Evolutionary conservation across 2,888 invertebrate genomes (phyloP), one percentile per base, ranked within the genome.

Genomic region (Pristionchus fissidentatus): DNA sequence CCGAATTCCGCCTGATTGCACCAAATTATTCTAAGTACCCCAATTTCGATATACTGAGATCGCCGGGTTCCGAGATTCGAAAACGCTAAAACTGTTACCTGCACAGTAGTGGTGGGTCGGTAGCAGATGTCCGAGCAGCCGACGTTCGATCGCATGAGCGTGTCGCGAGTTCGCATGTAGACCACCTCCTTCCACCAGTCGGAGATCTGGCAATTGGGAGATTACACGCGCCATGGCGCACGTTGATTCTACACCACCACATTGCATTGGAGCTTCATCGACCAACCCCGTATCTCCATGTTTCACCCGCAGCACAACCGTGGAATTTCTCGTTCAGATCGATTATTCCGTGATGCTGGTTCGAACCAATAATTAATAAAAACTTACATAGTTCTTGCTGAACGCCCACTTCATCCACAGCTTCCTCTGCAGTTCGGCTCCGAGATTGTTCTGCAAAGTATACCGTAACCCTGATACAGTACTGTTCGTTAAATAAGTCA

Each of bases 181-280:
- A 90, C 90, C 2, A 90, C 87, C 83, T 90, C 89, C 83, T 90
- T 90, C 90, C 90, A 90, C 90, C 89, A 90, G 81, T 89, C 90
- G 77, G 89, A 87, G 19, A 90, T 66, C 89, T 89, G 82, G 43
- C 86, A 84, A 46, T n/a, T 3, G 43, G 46, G 26, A 13, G 38
- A 70, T 70, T 8, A 60, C 0, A 26, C n/a, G 19, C 10, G 49
- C 19, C 49, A 15, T 49, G 19, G 49, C 49, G 10, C 10, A 49
- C 10, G 49, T 49, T 19, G 49, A 15, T 49, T 49, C 10, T n/a
- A 10, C 4, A n/a, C 29, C 4, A 38, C 29, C 66, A 35, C 32
- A 15, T 32, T 38, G 29, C 13, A 15, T 38, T 29, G 35, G 29
- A 7, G 29, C 35, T 66, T 19, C 32, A 32, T 32, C 26, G 26